A percentile compares a stretch with the other conserved stretches of the same genome.
Evolutionary conservation across 2,888 invertebrate species (phyloP).

Genomic region (Drosophila cracens): DNA sequence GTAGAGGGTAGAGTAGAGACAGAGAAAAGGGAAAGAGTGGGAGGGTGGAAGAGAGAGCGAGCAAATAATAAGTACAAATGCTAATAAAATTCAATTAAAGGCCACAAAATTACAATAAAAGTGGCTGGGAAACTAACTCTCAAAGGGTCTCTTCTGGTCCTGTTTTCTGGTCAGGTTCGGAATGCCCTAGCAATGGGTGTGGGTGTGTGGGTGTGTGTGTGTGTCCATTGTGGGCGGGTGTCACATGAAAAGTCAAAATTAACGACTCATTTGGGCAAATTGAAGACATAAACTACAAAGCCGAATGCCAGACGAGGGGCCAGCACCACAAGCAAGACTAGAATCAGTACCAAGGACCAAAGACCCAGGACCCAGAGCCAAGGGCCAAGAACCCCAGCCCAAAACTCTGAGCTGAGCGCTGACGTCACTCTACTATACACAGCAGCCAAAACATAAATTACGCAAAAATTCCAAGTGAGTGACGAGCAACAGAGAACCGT

Average conservation of each 20-base stretch:
- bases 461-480: slow-evolving; percentile 61
- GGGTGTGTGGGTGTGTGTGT: neutral
- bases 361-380: neutral
- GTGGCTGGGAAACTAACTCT: slow-evolving; percentile 65
- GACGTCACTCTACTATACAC: slow-evolving; percentile 42
- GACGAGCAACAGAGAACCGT: slow-evolving; percentile 34
- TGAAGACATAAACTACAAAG: slow-evolving; percentile 81
- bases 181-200: slow-evolving; percentile 15
- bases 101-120: slow-evolving; percentile 80
- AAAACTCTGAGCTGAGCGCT: slow-evolving; percentile 10
- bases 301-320: slow-evolving; percentile 39
- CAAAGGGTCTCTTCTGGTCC: slow-evolving; percentile 7
- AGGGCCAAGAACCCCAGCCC: neutral
- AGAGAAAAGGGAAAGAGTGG: neutral
- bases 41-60: neutral
- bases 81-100: slow-evolving; percentile 83
- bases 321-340: slow-evolving; percentile 5
- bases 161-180: slow-evolving; percentile 23
- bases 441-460: slow-evolving; percentile 65
- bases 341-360: slow-evolving; percentile 1
- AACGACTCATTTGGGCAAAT: slow-evolving; percentile 83
- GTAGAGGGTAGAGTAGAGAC: neutral
- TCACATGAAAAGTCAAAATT: slow-evolving; percentile 75
- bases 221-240: slow-evolving; percentile 26
- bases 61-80: slow-evolving; percentile 79